Evolutionary conservation across 2,888 invertebrate genomes (phyloP), one percentile per base, ranked within the genome.

Genomic region (Eumerus sabulonum): DNA sequence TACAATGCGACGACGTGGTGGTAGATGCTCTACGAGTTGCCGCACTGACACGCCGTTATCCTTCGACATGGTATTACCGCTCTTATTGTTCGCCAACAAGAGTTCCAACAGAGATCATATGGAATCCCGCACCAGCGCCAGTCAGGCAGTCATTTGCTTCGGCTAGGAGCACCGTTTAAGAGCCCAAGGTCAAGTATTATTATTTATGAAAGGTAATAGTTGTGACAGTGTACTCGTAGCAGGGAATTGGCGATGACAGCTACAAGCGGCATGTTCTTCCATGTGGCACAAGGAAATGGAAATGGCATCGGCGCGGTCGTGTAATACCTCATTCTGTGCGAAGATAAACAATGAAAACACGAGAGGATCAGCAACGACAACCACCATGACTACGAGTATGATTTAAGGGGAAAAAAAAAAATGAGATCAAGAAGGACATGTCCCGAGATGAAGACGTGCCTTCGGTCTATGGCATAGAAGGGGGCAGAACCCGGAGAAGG

Each of bases 141-240:
- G 36, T 40, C 48, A 56, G 13, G 14, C 38, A 60, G 38, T 62
- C 47, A 48, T 47, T 63, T 53, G 38, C 50, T n/a, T 40, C 14
- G 53, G 59, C 54, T 70, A 50, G 59, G 74, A 74, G 74, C 79
- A 79, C 79, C 79, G 79, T 79, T 79, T 74, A 73, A 79, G 74
- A 74, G 79, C 64, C 68, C 79, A 79, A 79, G 79, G 79, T 79
- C 79, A 79, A 74, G 74, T 79, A 60, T 70, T 79, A 79, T 79
- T 74, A 79, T 79, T 79, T 79, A 79, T 79, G 79, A 79, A 79
- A 79, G 74, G 68, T 66, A 68, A 40, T 54, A 44, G 68, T 70
- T 74, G 74, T 74, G 74, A 79, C 79, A 79, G 74, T 74, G 63
- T n/a, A n/a, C n/a, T n/a, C n/a, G n/a, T 54, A 72, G 44, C 67